These are phyloP conservation scores for Aulostomus chinensis DNA, from an alignment of 2,797 vertebrate species.

Conservation along the genomic window DNA sequence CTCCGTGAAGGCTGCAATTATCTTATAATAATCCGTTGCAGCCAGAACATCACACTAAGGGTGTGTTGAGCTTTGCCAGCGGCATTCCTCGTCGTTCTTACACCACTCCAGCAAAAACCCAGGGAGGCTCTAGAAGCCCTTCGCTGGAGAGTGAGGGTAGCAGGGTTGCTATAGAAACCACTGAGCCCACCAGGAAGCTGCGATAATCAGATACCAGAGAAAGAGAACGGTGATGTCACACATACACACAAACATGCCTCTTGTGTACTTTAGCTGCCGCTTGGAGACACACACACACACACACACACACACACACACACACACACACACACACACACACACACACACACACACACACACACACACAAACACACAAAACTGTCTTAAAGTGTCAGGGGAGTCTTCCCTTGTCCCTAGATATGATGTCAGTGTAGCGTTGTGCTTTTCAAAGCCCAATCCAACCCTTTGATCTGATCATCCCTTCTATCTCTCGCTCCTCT, in stretches of 20 bases:
- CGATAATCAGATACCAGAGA: conserved; percentile 47
- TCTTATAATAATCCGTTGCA: conserved; percentile 34
- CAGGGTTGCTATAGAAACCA: conserved; percentile 69
- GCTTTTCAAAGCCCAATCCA: conserved; percentile 40
- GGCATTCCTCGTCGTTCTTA: conserved; percentile 30
- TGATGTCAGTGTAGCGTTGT: conserved; percentile 15
- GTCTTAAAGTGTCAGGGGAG: not conserved
- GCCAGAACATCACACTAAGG: conserved; percentile 9
- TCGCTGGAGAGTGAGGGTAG: conserved; percentile 28
- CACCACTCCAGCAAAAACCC: conserved; percentile 27
- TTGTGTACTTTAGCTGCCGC: not conserved
- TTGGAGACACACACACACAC: not conserved
- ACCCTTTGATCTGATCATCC: conserved; percentile 46
- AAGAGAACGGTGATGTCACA: conserved; percentile 8
- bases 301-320: not conserved
- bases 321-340: not conserved
- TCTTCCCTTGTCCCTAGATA: conserved; percentile 17
- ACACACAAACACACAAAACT: not conserved
- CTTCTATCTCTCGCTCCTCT: conserved; percentile 7
- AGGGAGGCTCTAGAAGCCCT: conserved; percentile 35
- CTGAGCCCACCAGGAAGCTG: conserved; percentile 47
- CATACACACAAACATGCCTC: not conserved
- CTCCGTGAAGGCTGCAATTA: conserved; percentile 24
- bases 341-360: not conserved
- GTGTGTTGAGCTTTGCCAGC: conserved; percentile 31